These are phyloP conservation scores for Halichondria panicea DNA, from an alignment of 37 sponge, comb jelly and placozoan species.

Conservation along the genomic window DNA sequence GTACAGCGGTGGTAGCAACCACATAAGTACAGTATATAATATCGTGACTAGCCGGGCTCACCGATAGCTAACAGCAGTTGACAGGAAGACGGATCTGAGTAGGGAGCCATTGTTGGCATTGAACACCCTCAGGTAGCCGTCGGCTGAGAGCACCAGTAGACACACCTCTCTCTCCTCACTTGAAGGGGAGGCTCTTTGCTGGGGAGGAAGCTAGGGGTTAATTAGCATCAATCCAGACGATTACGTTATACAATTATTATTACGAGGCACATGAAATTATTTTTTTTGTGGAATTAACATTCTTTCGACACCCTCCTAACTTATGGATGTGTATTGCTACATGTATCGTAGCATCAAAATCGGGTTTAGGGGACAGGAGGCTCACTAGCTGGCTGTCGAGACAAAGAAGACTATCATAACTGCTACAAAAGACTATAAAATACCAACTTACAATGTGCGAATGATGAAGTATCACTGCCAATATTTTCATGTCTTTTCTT, in stretches of 20 bases:
- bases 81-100: constrained; percentile 51
- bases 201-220: background rate
- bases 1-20: too few species aligned
- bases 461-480: constrained; percentile 37
- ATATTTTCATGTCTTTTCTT: background rate
- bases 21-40: too few species aligned
- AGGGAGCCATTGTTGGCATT: constrained; percentile 54
- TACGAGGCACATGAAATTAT: too few species aligned
- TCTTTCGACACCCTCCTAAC: too few species aligned
- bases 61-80: constrained; percentile 42
- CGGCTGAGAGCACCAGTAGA: constrained; percentile 50
- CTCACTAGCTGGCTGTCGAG: too few species aligned
- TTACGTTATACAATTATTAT: background rate
- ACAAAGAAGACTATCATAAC: too few species aligned
- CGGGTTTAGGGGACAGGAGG: too few species aligned
- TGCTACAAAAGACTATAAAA: too few species aligned
- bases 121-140: constrained; percentile 71
- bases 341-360: too few species aligned
- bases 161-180: constrained; percentile 50
- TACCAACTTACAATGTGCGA: constrained; percentile 30
- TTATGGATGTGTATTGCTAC: too few species aligned
- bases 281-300: too few species aligned
- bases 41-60: background rate
- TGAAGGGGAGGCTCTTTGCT: constrained; percentile 25
- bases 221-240: background rate